Evolutionary conservation across 2,797 vertebrate genomes (phyloP), one percentile per base, ranked within the genome.

Genomic region (Clangula hyemalis): DNA sequence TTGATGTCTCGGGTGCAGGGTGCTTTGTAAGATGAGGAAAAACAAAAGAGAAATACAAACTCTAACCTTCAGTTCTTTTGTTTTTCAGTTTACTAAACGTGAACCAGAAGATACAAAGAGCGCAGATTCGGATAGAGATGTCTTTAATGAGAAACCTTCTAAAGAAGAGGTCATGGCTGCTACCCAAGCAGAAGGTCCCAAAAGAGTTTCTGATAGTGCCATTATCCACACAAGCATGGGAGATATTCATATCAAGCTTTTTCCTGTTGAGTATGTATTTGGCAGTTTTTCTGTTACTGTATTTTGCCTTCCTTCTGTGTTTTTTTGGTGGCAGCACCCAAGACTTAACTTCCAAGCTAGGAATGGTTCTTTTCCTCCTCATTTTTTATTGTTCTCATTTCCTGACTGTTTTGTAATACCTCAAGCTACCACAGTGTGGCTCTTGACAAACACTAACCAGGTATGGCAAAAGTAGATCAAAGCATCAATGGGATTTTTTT

Each of bases 141-240:
- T 99, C 90, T 99, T 99, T 77, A 99, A 99, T 72, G 99, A 99
- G 97, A 99, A 99, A 85, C 99, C 99, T 11, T 99, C 99, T 32
- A 99, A 99, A 97, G 99, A 99, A 96, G 99, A 99, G 95, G 99
- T 99, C 81, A 99, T 99, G 99, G 99, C 99, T 25, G 99, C 99
- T 87, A 99, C 99, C 34, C 99, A 99, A 97, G 99, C 99, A 20
- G 99, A 99, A 97, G 99, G 99, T 36, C 99, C 99, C 13, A 99
- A 99, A 96, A 98, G 99, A 70, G 99, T 99, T 84, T 99, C 99
- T 5, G 99, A 99, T 97, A 99, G 99, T 71, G 99, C 99, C 89
- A 99, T 99, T 97, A 99, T 99, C 95, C 99, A 99, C 96, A 99
- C 99, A 92, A 99, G 99, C 95, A 99, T 99, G 99, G 99, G 99